phyloP scores from a whole-genome alignment of 1,140 invertebrate genomes.

The Vanessa tameamea region DNA sequence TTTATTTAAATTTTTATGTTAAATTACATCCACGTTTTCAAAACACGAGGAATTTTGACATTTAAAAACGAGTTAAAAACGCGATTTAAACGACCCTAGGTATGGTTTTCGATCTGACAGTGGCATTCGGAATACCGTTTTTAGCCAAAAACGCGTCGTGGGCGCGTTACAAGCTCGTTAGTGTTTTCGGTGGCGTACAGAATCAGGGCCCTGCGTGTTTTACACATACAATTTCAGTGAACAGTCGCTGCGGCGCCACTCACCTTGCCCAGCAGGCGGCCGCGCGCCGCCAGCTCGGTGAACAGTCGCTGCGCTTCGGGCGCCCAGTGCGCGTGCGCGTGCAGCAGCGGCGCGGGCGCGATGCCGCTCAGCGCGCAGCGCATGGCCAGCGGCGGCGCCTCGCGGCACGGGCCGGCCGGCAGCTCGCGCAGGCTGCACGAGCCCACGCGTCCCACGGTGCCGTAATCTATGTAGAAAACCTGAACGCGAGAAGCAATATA shows the following conservation, averaged over 20 bases:
- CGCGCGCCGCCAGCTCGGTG: conserved; percentile 49
- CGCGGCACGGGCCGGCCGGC: conserved; percentile 40
- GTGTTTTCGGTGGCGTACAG: no score
- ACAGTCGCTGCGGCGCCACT: background rate
- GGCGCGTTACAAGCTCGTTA: no score
- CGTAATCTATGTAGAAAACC: conserved; percentile 91
- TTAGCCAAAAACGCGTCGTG: no score
- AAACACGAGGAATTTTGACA: no score
- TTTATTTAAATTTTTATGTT: no score
- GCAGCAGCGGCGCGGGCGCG: conserved; percentile 82
- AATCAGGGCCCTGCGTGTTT: no score
- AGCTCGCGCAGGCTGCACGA: conserved; percentile 55
- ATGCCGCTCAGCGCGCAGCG: conserved; percentile 86
- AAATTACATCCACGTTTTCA: no score
- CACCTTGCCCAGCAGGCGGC: conserved; percentile 75
- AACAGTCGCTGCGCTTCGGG: conserved; percentile 81
- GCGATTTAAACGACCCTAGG: no score
- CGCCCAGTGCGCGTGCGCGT: conserved; percentile 83
- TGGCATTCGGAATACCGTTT: no score
- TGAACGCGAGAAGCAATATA: conserved; percentile 33
- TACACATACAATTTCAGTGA: background rate
- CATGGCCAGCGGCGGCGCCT: conserved; percentile 83
- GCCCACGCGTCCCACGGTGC: conserved; percentile 81
- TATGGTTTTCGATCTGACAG: no score
- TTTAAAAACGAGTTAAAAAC: no score